Conservation (phyloP, 2,888 invertebrate species). For the Gastracanthus pulcherrimus region DNA sequence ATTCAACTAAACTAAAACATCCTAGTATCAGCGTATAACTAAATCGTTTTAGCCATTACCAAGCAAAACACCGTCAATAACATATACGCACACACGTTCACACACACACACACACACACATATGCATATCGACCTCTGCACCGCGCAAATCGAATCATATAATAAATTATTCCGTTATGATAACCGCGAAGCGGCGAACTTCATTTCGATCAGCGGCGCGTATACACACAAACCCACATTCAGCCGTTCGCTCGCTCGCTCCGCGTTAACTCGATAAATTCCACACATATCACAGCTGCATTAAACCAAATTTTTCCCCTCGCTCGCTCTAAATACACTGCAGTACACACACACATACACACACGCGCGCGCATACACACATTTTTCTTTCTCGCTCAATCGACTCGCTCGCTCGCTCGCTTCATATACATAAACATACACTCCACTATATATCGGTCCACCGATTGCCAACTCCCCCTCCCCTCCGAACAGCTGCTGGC, state of each 20-base stretch:
- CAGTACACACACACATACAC: too few species aligned
- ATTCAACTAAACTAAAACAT: constrained; percentile 28
- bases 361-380: not conserved
- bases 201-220: constrained; percentile 6
- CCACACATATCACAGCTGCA: constrained; percentile 4
- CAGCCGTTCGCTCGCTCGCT: not conserved
- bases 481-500: constrained; percentile 19
- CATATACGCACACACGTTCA: not conserved
- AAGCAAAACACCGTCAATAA: constrained; percentile 15
- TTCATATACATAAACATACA: not conserved
- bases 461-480: constrained; percentile 30
- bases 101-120: not conserved
- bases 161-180: constrained; percentile 53
- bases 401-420: constrained; percentile 10
- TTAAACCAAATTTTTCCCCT: constrained; percentile 50
- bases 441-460: too few species aligned
- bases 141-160: constrained; percentile 38
- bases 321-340: too few species aligned
- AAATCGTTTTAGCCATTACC: constrained; percentile 1
- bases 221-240: not conserved
- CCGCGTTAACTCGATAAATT: constrained; percentile 17
- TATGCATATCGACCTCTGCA: not conserved
- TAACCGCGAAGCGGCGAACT: constrained; percentile 27
- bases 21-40: not conserved
- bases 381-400: constrained; percentile 41